These are phyloP conservation scores for Erynnis tages DNA, from an alignment of 2,888 invertebrate genomes.

Conservation along the genomic window DNA sequence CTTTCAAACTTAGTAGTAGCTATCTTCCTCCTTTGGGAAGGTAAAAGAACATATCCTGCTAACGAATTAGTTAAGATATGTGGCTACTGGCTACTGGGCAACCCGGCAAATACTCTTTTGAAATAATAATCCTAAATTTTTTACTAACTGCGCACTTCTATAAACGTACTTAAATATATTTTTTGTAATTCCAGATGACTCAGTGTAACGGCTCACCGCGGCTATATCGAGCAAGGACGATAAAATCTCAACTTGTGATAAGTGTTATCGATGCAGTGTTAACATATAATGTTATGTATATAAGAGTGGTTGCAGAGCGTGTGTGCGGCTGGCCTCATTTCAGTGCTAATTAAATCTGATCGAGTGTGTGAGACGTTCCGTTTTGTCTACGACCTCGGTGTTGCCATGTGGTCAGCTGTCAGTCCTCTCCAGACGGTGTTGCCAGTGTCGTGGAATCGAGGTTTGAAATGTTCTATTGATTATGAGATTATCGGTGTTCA, in stretches of 20 bases:
- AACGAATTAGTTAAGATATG: too few species aligned
- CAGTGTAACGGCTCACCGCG: slow-evolving; percentile 66
- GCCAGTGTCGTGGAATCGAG: not conserved
- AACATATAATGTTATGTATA: slow-evolving; percentile 43
- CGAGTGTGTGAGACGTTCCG: slow-evolving; percentile 21
- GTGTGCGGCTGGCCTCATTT: slow-evolving; percentile 29
- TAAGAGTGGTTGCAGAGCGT: slow-evolving; percentile 36
- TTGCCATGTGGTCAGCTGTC: slow-evolving; percentile 10
- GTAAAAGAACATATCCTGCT: too few species aligned
- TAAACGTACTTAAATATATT: not conserved
- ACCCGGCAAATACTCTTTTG: too few species aligned
- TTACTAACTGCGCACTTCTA: too few species aligned
- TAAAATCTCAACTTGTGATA: slow-evolving; percentile 76
- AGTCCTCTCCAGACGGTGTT: not conserved
- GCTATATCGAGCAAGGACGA: slow-evolving; percentile 75
- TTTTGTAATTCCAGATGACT: slow-evolving; percentile 61
- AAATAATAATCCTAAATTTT: too few species aligned
- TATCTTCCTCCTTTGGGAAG: too few species aligned
- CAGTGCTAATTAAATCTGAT: slow-evolving; percentile 30
- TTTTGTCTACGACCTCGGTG: slow-evolving; percentile 17
- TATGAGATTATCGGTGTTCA: slow-evolving; percentile 21
- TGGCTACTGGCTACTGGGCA: too few species aligned
- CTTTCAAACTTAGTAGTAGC: too few species aligned
- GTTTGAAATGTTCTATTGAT: not conserved
- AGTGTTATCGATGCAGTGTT: slow-evolving; percentile 59